Evolutionary conservation across 2,797 vertebrate species (phyloP).

Genomic region (Balearica regulorum): DNA sequence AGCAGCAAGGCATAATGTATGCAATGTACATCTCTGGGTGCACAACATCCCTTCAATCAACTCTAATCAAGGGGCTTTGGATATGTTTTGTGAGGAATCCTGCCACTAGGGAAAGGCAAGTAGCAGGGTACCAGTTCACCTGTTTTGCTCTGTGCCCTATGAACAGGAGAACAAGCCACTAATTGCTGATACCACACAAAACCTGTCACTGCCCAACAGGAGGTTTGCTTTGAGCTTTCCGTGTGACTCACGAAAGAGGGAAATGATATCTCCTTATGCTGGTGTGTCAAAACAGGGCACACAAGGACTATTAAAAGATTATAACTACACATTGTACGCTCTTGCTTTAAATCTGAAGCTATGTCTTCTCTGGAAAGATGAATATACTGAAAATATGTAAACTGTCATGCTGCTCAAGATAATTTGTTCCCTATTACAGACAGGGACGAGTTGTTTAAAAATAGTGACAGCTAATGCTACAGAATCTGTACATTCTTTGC

Average conservation of each 20-base stretch:
- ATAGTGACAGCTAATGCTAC: not conserved
- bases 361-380: not conserved
- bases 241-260: not conserved
- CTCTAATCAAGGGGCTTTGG: not conserved
- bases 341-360: not conserved
- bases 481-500: not conserved
- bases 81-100: not conserved
- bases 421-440: not conserved
- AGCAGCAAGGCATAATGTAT: fast-evolving
- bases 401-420: not conserved
- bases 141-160: not conserved
- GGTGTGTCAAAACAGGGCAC: not conserved
- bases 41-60: not conserved
- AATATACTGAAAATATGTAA: conserved; percentile 6
- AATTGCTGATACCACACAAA: not conserved
- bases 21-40: fast-evolving
- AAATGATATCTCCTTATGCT: not conserved
- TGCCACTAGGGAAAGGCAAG: not conserved
- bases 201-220: not conserved
- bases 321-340: not conserved
- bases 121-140: not conserved
- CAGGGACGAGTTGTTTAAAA: not conserved
- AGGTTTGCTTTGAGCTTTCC: not conserved
- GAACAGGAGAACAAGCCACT: not conserved
- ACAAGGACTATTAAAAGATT: not conserved